Evolutionary conservation across 2,113 vertebrate genomes (phyloP).

Genomic region (Accipiter virgatus): DNA sequence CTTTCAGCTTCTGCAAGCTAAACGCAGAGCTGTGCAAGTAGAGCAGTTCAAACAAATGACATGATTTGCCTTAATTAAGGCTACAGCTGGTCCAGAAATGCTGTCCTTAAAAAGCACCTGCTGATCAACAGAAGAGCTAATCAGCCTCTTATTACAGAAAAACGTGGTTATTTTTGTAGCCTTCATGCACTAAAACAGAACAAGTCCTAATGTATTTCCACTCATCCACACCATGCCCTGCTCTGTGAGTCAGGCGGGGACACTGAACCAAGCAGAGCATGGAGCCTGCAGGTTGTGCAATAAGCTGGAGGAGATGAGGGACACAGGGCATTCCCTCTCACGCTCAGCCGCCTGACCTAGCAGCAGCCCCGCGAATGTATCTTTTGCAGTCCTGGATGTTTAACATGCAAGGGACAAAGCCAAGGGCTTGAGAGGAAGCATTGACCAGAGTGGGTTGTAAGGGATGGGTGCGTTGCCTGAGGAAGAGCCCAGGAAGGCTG

Average conservation of each 20-base stretch:
- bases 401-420: neutral
- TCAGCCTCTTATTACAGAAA: neutral
- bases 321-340: neutral
- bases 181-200: neutral
- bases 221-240: neutral
- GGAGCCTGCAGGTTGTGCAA: neutral
- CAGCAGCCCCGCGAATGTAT: neutral
- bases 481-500: neutral
- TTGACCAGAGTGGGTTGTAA: neutral
- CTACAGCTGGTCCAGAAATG: slow-evolving; percentile 18
- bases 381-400: neutral
- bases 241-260: neutral
- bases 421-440: neutral
- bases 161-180: neutral
- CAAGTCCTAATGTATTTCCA: neutral
- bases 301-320: neutral
- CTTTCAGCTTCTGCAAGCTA: neutral
- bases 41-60: neutral
- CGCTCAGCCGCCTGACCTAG: neutral
- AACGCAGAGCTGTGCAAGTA: neutral
- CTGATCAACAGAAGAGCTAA: slow-evolving; percentile 16
- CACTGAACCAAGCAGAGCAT: neutral
- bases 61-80: slow-evolving; percentile 21
- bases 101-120: neutral
- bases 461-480: rapidly evolving